Evolutionary conservation across 2,888 invertebrate species (phyloP).

Genomic region (Eupithecia inturbata): DNA sequence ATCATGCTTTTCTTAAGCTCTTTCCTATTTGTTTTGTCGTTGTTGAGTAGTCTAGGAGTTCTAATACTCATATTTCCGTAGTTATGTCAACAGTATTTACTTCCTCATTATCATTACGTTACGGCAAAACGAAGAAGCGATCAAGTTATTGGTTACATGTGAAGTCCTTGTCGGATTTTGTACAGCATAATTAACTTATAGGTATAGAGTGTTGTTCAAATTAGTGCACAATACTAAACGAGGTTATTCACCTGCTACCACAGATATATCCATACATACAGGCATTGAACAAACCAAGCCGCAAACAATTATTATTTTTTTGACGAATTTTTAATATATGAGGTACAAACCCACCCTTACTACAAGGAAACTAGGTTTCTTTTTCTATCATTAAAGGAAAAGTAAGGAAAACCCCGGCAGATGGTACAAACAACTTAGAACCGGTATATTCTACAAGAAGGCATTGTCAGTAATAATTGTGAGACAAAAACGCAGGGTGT

Average conservation of each 20-base stretch:
- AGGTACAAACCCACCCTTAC: too few relatives aligned
- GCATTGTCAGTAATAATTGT: conserved; percentile 33
- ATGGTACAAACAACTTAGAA: conserved; percentile 17
- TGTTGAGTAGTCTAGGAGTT: background rate
- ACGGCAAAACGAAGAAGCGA: background rate
- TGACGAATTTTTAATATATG: too few relatives aligned
- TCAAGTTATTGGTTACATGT: background rate
- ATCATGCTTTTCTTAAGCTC: background rate
- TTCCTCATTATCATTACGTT: too few relatives aligned
- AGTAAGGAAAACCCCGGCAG: conserved; percentile 25
- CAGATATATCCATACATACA: too few relatives aligned
- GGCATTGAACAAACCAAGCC: too few relatives aligned
- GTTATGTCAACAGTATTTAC: background rate
- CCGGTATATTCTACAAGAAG: conserved; percentile 20
- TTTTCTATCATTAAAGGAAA: conserved; percentile 5
- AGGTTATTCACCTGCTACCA: too few relatives aligned
- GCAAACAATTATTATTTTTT: too few relatives aligned
- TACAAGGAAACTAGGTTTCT: background rate
- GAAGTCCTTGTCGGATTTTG: too few relatives aligned
- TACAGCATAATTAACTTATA: too few relatives aligned
- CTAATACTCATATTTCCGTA: too few relatives aligned
- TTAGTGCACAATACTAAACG: too few relatives aligned
- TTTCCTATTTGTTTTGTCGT: background rate
- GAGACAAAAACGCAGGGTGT: conserved; percentile 29
- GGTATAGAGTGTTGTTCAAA: too few relatives aligned